Evolutionary conservation across 2,113 vertebrate species (phyloP).

Genomic region (Burhinus bistriatus): DNA sequence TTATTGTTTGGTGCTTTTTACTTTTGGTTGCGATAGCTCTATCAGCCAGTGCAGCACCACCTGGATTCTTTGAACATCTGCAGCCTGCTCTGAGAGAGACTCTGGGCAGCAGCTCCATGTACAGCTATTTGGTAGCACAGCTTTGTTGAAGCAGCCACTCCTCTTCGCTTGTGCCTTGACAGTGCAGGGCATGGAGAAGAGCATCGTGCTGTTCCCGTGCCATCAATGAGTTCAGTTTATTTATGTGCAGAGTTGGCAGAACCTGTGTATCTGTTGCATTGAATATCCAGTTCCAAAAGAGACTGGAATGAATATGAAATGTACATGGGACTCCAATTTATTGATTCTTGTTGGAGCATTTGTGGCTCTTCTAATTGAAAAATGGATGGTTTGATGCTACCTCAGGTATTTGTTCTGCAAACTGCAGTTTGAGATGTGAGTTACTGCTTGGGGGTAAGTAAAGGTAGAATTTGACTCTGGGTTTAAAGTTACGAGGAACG

Average conservation of each 20-base stretch:
- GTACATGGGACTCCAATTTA: neutral
- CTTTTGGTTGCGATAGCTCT: neutral
- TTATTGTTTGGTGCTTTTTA: neutral
- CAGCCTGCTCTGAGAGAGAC: neutral
- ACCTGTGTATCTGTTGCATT: neutral
- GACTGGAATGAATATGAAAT: neutral
- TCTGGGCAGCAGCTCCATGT: neutral
- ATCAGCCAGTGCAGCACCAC: neutral
- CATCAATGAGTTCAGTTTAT: neutral
- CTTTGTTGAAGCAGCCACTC: conserved; percentile 7
- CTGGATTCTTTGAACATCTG: neutral
- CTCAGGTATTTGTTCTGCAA: neutral
- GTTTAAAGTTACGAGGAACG: neutral
- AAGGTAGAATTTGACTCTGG: neutral
- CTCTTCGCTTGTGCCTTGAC: neutral
- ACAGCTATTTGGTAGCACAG: conserved; percentile 9
- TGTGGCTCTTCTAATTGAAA: neutral
- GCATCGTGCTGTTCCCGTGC: neutral
- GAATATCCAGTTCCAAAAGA: neutral
- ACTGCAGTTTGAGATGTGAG: neutral
- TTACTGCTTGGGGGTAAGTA: neutral
- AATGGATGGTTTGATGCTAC: neutral
- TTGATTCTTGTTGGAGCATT: neutral
- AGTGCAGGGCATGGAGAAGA: neutral
- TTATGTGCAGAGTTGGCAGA: conserved; percentile 6